A percentile compares a stretch with the other conserved stretches of the same genome.
Conservation (phyloP, 2,888 invertebrate species). For the Synergus japonicus region DNA sequence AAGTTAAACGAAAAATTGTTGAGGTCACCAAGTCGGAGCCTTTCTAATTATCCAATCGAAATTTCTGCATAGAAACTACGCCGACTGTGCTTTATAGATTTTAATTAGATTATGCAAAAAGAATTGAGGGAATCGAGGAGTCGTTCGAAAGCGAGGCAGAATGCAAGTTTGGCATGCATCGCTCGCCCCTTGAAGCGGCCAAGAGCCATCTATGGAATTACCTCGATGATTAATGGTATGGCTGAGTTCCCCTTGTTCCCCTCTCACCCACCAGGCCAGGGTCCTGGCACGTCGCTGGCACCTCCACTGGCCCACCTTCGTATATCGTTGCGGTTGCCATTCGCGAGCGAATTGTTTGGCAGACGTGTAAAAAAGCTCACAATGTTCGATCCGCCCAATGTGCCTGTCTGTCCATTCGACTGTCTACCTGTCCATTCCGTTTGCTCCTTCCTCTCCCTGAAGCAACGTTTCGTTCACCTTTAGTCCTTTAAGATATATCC, state of each 20-base stretch:
- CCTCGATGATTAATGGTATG: slow-evolving; percentile 76
- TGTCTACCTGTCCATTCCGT: slow-evolving; percentile 52
- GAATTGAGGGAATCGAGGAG: neutral
- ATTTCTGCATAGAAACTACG: neutral
- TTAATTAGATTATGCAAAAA: slow-evolving; percentile 33
- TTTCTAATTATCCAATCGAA: no score
- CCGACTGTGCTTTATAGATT: neutral
- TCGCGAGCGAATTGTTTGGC: slow-evolving; percentile 64
- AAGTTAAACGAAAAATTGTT: no score
- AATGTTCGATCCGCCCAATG: slow-evolving; percentile 64
- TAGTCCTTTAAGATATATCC: slow-evolving; percentile 55
- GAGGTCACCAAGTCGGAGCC: no score
- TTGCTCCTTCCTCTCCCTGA: slow-evolving; percentile 43
- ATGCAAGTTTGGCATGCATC: slow-evolving; percentile 73
- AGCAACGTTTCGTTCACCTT: slow-evolving; percentile 50
- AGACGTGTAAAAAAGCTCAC: slow-evolving; percentile 74
- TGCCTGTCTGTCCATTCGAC: slow-evolving; percentile 43
- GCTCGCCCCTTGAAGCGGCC: slow-evolving; percentile 72
- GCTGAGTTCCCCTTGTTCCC: slow-evolving; percentile 50
- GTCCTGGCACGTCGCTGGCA: slow-evolving; percentile 52
- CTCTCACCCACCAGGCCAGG: slow-evolving; percentile 31
- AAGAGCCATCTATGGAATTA: slow-evolving; percentile 76
- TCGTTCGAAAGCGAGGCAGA: slow-evolving; percentile 68
- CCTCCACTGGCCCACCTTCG: slow-evolving; percentile 57
- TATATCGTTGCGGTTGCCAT: slow-evolving; percentile 49